These are phyloP conservation scores for Odontamblyopus rebecca DNA, from an alignment of 2,797 vertebrate genomes.

Conservation along the genomic window DNA sequence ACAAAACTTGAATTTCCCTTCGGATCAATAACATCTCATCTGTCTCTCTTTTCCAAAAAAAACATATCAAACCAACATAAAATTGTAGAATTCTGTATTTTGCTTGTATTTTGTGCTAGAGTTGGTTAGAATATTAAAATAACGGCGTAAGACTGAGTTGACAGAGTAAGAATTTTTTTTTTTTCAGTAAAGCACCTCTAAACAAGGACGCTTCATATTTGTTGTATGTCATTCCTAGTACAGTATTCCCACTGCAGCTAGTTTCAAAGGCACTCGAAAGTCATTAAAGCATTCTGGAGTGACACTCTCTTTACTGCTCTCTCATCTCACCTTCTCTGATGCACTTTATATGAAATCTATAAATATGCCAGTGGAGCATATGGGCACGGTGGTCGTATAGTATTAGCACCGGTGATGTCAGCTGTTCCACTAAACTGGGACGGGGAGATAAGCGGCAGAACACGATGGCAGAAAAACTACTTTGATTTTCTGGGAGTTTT, in stretches of 20 bases:
- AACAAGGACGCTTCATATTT: slow-evolving; percentile 8
- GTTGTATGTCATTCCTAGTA: slow-evolving; percentile 1
- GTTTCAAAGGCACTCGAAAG: neutral
- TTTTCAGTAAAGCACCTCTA: slow-evolving; percentile 8
- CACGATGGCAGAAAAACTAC: slow-evolving; percentile 12
- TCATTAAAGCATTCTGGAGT: slow-evolving; percentile 13
- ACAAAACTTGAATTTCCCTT: no score
- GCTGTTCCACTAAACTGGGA: slow-evolving; percentile 67
- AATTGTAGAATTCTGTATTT: neutral
- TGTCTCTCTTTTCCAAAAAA: no score
- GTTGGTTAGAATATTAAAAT: neutral
- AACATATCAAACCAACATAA: no score
- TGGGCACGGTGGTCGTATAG: slow-evolving; percentile 21
- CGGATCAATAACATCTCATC: no score
- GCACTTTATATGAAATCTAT: slow-evolving; percentile 43
- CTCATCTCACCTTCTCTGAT: slow-evolving; percentile 40
- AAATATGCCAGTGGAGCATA: slow-evolving; percentile 48
- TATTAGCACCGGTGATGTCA: slow-evolving; percentile 27
- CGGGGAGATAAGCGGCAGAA: slow-evolving; percentile 45
- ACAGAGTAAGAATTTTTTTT: neutral
- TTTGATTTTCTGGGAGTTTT: slow-evolving; percentile 31
- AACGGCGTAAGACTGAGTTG: neutral
- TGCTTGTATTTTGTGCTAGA: neutral
- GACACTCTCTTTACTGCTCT: slow-evolving; percentile 38
- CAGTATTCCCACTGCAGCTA: neutral